Evolutionary conservation across 2,113 vertebrate species (phyloP).

Genomic region (Oreotragus oreotragus): DNA sequence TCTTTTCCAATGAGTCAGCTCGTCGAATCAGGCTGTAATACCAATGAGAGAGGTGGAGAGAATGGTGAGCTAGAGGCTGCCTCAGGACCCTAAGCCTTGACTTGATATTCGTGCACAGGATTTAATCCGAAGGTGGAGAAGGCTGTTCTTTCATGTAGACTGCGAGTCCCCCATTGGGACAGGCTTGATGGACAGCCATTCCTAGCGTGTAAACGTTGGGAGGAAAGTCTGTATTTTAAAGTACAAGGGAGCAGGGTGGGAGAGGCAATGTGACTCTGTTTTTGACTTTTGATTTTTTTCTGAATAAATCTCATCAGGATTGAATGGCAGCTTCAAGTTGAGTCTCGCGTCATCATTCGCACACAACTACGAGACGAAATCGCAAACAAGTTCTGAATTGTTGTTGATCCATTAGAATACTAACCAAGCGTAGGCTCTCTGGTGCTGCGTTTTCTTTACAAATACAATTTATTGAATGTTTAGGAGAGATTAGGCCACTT

Average conservation of each 20-base stretch:
- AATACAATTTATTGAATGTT: slow-evolving; percentile 46
- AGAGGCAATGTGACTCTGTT: fast-evolving
- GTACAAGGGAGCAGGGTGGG: background rate
- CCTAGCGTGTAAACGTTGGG: fast-evolving
- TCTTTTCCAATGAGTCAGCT: background rate
- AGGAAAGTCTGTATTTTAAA: background rate
- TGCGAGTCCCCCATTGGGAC: fast-evolving
- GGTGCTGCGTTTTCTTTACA: background rate
- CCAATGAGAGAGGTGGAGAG: fast-evolving
- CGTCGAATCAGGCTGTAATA: fast-evolving
- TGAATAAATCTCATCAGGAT: background rate
- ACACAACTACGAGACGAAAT: background rate
- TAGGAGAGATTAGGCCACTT: slow-evolving; percentile 4
- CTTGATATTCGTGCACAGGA: fast-evolving
- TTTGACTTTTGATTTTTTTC: background rate
- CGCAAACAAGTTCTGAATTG: slow-evolving; percentile 9
- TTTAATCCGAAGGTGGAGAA: fast-evolving
- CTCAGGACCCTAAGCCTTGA: fast-evolving
- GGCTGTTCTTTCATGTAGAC: fast-evolving
- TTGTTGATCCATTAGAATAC: slow-evolving; percentile 43
- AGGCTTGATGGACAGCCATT: fast-evolving
- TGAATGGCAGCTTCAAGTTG: background rate
- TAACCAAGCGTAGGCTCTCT: slow-evolving; percentile 1
- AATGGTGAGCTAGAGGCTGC: fast-evolving
- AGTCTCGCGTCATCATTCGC: background rate